Evolutionary conservation across 2,888 invertebrate genomes (phyloP), one percentile per base, ranked within the genome.

Genomic region (Leucoptera coffeella): DNA sequence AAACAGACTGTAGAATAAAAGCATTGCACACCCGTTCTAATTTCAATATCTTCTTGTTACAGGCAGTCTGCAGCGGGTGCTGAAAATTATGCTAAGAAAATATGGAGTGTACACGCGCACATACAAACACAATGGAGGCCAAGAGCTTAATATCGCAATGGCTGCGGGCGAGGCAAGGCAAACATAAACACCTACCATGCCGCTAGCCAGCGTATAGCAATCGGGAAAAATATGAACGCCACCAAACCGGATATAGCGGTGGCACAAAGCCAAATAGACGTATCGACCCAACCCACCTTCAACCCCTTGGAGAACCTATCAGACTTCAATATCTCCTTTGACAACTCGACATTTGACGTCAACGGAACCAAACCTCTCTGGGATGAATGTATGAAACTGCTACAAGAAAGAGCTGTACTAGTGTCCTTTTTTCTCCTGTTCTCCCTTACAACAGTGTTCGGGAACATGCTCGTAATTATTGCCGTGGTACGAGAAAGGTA

Each of bases 401-500:
- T 72, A 2, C 59, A 82, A 37, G 85, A 88, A 36, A 77, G 87
- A 22, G 82, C 83, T 3, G 71, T 83, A 9, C 69, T 90, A 15
- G 87, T 91, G n/a, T 72, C 83, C 2, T 75, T 95, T 24, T 72
- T 97, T 9, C 74, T 90, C 11, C 64, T 88, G 9, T 93, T 96
- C 57, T 94, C 93, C 1, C 71, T 94, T 30, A 85, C 90, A 6
- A 96, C 96, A 0, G 89, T 97, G 0, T 87, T 94, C 45, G 97
- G 97, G 29, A 99, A 99, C 57, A 81, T 85, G 47, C 73, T 97
- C 26, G 96, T 97, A 9, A 94, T 97, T 32, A 65, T 91, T 26
- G 96, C 96, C 0, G 96, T 97, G 6, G 80, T 88, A 15, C 75
- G 92, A 12, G 96, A 96, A 51, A 75, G 93, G 12, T 95, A 95